These are phyloP conservation scores for Parazoanthus swiftii DNA, from an alignment of 92 coral and sea anemone species.

Conservation along the genomic window DNA sequence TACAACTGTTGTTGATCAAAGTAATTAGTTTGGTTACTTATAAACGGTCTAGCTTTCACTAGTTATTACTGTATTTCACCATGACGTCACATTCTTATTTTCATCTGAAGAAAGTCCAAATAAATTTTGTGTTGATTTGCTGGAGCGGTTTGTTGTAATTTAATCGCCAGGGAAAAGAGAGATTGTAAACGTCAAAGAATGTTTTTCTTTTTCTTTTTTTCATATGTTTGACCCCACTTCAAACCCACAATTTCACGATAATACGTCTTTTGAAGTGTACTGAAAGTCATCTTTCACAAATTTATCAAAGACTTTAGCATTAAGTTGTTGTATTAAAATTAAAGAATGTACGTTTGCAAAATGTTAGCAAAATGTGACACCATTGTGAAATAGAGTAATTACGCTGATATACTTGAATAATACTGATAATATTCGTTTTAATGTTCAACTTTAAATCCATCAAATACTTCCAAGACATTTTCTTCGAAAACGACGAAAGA, in stretches of 20 bases:
- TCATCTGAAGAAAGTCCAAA: too few species aligned
- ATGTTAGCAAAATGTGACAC: neutral
- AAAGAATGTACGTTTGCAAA: neutral
- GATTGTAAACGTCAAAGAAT: too few species aligned
- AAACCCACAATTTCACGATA: too few species aligned
- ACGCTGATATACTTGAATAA: neutral
- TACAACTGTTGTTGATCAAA: too few species aligned
- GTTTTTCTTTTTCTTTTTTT: neutral
- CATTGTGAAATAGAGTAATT: neutral
- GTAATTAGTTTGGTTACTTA: too few species aligned
- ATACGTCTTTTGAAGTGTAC: neutral
- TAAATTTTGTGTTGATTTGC: too few species aligned
- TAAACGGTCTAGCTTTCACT: too few species aligned
- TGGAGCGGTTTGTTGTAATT: too few species aligned
- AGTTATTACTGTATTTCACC: too few species aligned
- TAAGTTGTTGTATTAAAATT: neutral
- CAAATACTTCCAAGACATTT: neutral
- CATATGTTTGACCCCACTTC: neutral
- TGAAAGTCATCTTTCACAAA: too few species aligned
- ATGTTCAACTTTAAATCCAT: neutral
- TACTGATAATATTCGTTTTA: neutral
- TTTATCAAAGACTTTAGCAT: neutral
- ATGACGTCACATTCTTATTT: too few species aligned
- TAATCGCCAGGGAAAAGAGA: too few species aligned
- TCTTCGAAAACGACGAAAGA: neutral